These are phyloP conservation scores for Aricia artaxerxes DNA, from an alignment of 2,888 invertebrate genomes.

Conservation along the genomic window DNA sequence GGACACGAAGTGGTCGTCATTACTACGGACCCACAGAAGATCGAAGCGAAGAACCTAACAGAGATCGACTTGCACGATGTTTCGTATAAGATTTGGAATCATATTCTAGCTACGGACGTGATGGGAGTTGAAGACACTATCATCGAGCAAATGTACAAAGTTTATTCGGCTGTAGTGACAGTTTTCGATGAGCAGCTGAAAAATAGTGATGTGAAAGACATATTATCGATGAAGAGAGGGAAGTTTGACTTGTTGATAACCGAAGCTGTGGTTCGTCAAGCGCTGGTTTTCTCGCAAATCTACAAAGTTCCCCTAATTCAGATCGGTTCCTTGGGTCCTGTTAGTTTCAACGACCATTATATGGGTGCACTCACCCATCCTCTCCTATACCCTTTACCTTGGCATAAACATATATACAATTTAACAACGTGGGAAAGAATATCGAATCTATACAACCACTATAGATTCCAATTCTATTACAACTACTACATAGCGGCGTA, in stretches of 20 bases:
- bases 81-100: slow-evolving; percentile 44
- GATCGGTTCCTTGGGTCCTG: slow-evolving; percentile 49
- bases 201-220: slow-evolving; percentile 38
- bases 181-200: slow-evolving; percentile 44
- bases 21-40: slow-evolving; percentile 57
- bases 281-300: slow-evolving; percentile 45
- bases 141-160: slow-evolving; percentile 36
- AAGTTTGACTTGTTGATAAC: slow-evolving; percentile 50
- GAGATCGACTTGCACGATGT: slow-evolving; percentile 59
- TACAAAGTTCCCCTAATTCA: slow-evolving; percentile 50
- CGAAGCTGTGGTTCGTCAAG: slow-evolving; percentile 45
- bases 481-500: slow-evolving; percentile 28
- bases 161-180: slow-evolving; percentile 33
- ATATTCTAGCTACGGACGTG: slow-evolving; percentile 29
- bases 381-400: slow-evolving; percentile 40
- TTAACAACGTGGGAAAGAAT: slow-evolving; percentile 49
- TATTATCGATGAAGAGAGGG: slow-evolving; percentile 39
- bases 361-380: slow-evolving; percentile 46
- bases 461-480: slow-evolving; percentile 31
- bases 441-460: slow-evolving; percentile 43
- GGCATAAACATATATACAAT: slow-evolving; percentile 37
- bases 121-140: neutral
- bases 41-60: slow-evolving; percentile 52
- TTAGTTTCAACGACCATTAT: slow-evolving; percentile 35
- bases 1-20: slow-evolving; percentile 65